Evolutionary conservation across 2,797 vertebrate genomes (phyloP).

Genomic region (Fistularia commersonii): DNA sequence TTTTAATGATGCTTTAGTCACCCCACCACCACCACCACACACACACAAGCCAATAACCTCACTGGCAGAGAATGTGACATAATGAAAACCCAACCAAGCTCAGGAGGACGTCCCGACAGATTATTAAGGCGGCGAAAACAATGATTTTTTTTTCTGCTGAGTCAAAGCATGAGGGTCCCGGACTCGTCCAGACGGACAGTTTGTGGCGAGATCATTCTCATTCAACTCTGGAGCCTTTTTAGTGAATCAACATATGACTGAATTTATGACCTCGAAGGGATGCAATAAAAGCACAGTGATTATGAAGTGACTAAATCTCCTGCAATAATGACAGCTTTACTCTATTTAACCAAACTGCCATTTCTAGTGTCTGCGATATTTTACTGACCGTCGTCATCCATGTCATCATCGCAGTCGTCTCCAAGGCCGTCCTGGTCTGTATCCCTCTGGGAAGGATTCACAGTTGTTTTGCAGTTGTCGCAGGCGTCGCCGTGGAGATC

Average conservation of each 20-base stretch:
- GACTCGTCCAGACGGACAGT: slow-evolving; percentile 11
- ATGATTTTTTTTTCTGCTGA: slow-evolving; percentile 13
- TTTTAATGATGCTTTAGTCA: slow-evolving; percentile 17
- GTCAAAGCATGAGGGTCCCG: slow-evolving; percentile 7
- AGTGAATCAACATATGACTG: slow-evolving; percentile 11
- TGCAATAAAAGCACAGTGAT: slow-evolving; percentile 27
- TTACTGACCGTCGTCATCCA: slow-evolving; percentile 82
- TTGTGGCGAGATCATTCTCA: slow-evolving; percentile 18
- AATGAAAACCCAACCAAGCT: slow-evolving; percentile 33
- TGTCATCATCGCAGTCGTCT: slow-evolving; percentile 94
- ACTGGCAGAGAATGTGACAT: no score
- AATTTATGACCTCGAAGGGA: slow-evolving; percentile 24
- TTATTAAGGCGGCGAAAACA: slow-evolving; percentile 26
- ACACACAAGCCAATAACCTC: no score
- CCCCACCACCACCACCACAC: no score
- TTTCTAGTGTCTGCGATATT: not conserved
- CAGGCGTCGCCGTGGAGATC: slow-evolving; percentile 92
- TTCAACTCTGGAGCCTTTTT: slow-evolving; percentile 3
- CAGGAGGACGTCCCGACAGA: slow-evolving; percentile 47
- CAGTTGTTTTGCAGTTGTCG: slow-evolving; percentile 85
- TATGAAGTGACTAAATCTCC: slow-evolving; percentile 6
- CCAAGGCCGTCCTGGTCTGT: slow-evolving; percentile 90
- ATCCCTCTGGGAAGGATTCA: slow-evolving; percentile 90
- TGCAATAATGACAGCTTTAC: slow-evolving; percentile 1
- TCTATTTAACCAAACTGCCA: not conserved